A percentile compares a stretch with the other conserved stretches of the same genome.
phyloP scores from a whole-genome alignment of 2,797 vertebrate genomes.

The Lacerta bilineata region DNA sequence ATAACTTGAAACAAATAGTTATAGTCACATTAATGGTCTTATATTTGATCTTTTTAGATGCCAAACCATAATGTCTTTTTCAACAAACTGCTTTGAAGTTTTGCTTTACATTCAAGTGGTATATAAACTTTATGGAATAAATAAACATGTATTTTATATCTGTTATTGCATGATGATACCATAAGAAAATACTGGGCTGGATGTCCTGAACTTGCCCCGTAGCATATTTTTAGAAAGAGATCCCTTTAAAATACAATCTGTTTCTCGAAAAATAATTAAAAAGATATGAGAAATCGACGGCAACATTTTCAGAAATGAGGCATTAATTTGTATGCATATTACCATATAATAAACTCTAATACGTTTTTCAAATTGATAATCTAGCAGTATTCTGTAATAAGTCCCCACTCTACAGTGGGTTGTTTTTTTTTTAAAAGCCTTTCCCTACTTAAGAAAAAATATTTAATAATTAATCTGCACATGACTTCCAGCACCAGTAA shows the following conservation, averaged over 20 bases:
- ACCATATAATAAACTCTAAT: not conserved
- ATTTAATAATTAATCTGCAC: constrained; percentile 24
- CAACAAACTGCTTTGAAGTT: constrained; percentile 28
- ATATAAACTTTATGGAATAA: too few relatives aligned
- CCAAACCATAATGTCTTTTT: constrained; percentile 63
- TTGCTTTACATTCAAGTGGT: too few relatives aligned
- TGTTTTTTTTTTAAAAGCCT: not conserved
- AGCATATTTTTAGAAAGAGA: too few relatives aligned
- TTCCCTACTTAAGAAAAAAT: not conserved
- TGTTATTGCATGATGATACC: too few relatives aligned
- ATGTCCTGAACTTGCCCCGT: too few relatives aligned
- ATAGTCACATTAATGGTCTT: constrained; percentile 67
- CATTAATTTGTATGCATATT: constrained; percentile 16
- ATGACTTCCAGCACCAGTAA: constrained; percentile 17
- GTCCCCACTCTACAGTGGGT: not conserved
- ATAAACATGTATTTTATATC: too few relatives aligned
- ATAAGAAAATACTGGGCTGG: too few relatives aligned
- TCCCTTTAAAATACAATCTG: constrained; percentile 2
- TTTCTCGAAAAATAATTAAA: constrained; percentile 42
- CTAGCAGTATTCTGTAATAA: not conserved
- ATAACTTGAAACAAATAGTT: constrained; percentile 75
- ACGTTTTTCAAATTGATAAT: not conserved
- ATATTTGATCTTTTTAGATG: constrained; percentile 69
- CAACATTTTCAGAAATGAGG: constrained; percentile 51
- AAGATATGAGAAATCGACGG: not conserved